These are phyloP conservation scores for Lepidonotus clava DNA, from an alignment of 2,888 invertebrate species.

Conservation along the genomic window DNA sequence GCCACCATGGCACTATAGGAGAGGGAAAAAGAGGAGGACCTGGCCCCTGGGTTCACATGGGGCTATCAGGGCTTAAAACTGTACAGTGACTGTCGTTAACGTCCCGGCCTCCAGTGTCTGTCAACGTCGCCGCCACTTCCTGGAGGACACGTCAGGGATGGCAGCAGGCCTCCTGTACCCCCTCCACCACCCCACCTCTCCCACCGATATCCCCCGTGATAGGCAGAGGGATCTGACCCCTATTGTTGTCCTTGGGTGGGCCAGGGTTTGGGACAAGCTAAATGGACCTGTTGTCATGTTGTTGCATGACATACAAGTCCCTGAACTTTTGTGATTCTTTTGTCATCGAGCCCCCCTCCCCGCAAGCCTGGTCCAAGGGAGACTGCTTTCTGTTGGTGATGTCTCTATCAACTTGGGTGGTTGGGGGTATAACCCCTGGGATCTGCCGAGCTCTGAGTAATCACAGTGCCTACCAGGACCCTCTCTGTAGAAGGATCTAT, in stretches of 20 bases:
- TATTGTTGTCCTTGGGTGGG: slow-evolving; percentile 49
- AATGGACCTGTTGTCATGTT: slow-evolving; percentile 37
- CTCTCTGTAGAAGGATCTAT: too few species aligned
- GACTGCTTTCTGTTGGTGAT: background rate
- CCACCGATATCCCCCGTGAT: background rate
- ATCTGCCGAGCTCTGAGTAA: too few species aligned
- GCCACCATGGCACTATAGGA: too few species aligned
- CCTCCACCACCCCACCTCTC: background rate
- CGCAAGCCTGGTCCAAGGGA: background rate
- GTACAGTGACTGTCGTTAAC: background rate
- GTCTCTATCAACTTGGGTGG: too few species aligned
- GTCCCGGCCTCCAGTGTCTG: background rate
- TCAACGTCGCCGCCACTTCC: too few species aligned
- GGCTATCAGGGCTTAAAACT: background rate
- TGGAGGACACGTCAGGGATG: too few species aligned
- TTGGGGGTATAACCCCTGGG: too few species aligned
- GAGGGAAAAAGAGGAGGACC: too few species aligned
- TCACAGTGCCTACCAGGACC: too few species aligned
- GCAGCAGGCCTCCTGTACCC: background rate
- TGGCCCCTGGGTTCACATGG: background rate
- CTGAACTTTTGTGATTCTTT: background rate
- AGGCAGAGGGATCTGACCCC: slow-evolving; percentile 26
- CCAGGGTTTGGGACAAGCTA: background rate
- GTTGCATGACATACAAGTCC: slow-evolving; percentile 39
- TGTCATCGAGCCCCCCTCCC: slow-evolving; percentile 34